A percentile compares a stretch with the other conserved stretches of the same genome.
Evolutionary conservation across 1,140 invertebrate species (phyloP).

Genomic region (Heliconius himera): DNA sequence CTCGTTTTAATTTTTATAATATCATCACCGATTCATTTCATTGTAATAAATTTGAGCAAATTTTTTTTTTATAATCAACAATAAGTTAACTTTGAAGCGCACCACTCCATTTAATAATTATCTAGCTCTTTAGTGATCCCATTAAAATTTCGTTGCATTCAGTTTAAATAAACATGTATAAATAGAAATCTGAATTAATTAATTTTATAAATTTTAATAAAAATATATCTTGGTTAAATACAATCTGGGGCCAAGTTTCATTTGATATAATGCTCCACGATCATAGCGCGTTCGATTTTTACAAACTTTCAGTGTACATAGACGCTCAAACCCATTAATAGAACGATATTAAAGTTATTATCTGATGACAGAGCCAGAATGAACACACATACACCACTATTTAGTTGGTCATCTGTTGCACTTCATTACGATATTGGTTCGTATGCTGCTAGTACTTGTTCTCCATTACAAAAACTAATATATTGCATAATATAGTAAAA

Average conservation of each 20-base stretch:
- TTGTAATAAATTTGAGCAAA: constrained; percentile 7
- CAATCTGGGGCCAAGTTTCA: constrained; percentile 26
- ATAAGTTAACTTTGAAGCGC: not conserved
- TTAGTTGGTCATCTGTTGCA: constrained; percentile 14
- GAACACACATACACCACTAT: not conserved
- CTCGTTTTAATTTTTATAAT: not conserved
- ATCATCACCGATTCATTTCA: not conserved
- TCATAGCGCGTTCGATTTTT: not conserved
- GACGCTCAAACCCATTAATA: not conserved
- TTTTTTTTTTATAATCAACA: not conserved
- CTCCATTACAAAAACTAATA: constrained; percentile 13
- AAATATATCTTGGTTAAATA: constrained; percentile 27
- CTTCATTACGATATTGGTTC: not conserved
- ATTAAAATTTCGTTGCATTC: not conserved
- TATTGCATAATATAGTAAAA: not conserved
- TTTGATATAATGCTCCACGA: constrained; percentile 26
- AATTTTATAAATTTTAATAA: constrained; percentile 18
- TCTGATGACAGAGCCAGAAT: not conserved
- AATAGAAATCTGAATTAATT: constrained; percentile 14
- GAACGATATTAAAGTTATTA: not conserved
- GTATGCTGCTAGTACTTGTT: not conserved
- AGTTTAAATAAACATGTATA: constrained; percentile 2
- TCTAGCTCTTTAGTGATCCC: not conserved
- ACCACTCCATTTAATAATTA: not conserved
- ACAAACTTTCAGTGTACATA: constrained; percentile 16